phyloP scores from a whole-genome alignment of 2,113 vertebrate genomes.

The Noturus placidus region DNA sequence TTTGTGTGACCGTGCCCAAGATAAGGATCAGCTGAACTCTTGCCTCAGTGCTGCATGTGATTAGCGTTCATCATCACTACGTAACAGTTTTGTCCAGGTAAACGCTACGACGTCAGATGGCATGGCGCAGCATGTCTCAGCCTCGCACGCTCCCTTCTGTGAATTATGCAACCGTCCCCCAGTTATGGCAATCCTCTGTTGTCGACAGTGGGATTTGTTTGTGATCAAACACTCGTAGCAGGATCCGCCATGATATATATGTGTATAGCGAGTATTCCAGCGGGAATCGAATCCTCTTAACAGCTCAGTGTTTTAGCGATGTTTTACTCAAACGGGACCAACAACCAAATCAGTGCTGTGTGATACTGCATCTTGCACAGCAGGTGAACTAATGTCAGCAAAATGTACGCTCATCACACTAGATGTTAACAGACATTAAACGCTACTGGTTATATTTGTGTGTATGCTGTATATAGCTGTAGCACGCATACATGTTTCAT shows the following conservation, averaged over 20 bases:
- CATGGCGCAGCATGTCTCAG: constrained; percentile 14
- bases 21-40: constrained; percentile 43
- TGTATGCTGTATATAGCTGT: background rate
- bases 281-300: constrained; percentile 59
- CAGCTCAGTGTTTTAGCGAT: constrained; percentile 55
- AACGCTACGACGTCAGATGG: background rate
- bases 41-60: constrained; percentile 17
- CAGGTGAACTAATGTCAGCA: background rate
- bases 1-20: background rate
- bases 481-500: background rate
- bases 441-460: background rate
- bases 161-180: constrained; percentile 37
- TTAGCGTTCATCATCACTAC: constrained; percentile 24
- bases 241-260: constrained; percentile 48
- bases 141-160: background rate
- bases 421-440: background rate
- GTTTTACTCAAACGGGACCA: constrained; percentile 49
- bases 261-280: constrained; percentile 33
- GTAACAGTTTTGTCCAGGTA: constrained; percentile 33
- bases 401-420: background rate
- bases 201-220: background rate
- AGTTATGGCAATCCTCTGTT: constrained; percentile 44
- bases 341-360: constrained; percentile 28
- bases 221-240: constrained; percentile 32
- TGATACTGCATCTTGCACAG: background rate